These are phyloP conservation scores for Noctua fimbriata DNA, from an alignment of 2,888 invertebrate species.

Conservation along the genomic window DNA sequence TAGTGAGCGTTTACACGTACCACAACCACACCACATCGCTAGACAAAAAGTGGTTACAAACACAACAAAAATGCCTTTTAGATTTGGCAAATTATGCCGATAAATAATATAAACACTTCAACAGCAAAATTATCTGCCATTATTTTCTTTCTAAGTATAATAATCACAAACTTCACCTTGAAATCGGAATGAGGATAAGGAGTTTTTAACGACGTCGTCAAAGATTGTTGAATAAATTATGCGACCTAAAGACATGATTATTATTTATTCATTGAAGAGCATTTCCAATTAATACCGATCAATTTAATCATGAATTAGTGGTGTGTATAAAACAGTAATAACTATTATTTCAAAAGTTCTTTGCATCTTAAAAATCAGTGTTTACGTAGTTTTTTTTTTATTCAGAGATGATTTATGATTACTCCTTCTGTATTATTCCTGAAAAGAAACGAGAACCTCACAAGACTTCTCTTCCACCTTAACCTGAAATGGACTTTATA, in stretches of 20 bases:
- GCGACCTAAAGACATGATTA: conserved; percentile 16
- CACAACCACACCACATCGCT: too few species aligned
- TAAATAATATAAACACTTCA: conserved; percentile 21
- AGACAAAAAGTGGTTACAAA: too few species aligned
- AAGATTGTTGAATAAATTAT: conserved; percentile 43
- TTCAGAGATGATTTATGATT: not conserved
- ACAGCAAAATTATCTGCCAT: not conserved
- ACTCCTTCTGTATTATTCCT: not conserved
- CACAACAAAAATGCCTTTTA: not conserved
- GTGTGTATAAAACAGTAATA: not conserved
- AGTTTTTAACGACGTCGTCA: conserved; percentile 45
- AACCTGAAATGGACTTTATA: conserved; percentile 5
- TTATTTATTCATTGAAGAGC: conserved; percentile 28
- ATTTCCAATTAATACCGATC: conserved; percentile 4
- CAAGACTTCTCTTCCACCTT: not conserved
- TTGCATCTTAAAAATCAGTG: not conserved
- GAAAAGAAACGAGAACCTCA: not conserved
- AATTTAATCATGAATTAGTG: not conserved
- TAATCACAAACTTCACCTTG: conserved; percentile 21
- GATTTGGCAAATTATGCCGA: not conserved
- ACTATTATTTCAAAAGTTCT: not conserved
- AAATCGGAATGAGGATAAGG: conserved; percentile 15
- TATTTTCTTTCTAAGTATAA: conserved; percentile 1
- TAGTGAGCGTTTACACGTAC: too few species aligned
- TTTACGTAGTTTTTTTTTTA: not conserved